phyloP scores from a whole-genome alignment of 1,140 invertebrate genomes.

The Berghia stephanieae region DNA sequence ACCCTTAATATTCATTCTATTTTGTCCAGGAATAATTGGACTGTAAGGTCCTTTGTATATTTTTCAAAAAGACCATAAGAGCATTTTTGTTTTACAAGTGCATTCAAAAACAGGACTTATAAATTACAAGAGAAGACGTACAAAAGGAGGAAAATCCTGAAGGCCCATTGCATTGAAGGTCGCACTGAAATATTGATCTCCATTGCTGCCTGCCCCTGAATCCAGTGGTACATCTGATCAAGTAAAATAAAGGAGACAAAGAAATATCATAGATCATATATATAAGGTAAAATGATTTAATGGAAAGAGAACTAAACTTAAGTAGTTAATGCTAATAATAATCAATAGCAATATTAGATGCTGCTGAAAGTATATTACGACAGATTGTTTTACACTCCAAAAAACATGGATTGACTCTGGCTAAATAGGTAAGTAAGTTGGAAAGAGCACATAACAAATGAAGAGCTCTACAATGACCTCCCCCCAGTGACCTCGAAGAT shows the following conservation, averaged over 20 bases:
- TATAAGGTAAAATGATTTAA: neutral
- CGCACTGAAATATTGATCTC: constrained; percentile 63
- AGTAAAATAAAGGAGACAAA: constrained; percentile 10
- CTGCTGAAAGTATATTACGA: neutral
- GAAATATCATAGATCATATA: constrained; percentile 7
- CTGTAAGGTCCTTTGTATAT: neutral
- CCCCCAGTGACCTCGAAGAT: no score
- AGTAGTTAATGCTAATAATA: neutral
- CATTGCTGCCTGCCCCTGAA: constrained; percentile 54
- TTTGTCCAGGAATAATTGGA: neutral
- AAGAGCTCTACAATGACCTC: no score
- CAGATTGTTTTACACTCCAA: no score
- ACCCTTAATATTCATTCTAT: neutral
- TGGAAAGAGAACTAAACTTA: neutral
- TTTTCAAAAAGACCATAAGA: neutral
- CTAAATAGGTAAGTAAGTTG: no score
- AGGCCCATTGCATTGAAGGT: constrained; percentile 52
- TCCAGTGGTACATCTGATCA: constrained; percentile 38
- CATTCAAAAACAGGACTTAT: neutral
- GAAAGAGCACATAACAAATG: no score
- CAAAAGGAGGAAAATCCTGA: constrained; percentile 39
- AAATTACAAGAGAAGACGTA: constrained; percentile 25
- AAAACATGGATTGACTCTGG: no score
- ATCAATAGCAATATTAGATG: neutral
- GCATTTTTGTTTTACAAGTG: neutral